These are phyloP conservation scores for Spea multiplicata DNA, from an alignment of 2,113 vertebrate species.

Conservation along the genomic window DNA sequence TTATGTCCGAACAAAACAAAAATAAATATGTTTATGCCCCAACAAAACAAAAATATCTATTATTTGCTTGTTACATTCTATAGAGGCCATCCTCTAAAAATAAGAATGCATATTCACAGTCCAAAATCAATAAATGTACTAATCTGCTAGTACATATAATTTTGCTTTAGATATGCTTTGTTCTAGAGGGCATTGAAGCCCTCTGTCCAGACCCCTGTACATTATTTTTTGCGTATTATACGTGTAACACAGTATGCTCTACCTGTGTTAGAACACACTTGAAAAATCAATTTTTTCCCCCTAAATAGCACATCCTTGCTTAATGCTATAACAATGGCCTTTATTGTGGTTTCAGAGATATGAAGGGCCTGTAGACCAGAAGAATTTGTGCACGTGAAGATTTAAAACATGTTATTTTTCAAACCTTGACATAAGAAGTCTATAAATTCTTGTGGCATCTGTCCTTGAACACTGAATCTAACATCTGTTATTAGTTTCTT, in stretches of 20 bases:
- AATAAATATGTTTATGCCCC: too few species aligned
- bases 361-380: slow-evolving; percentile 4
- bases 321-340: slow-evolving; percentile 18
- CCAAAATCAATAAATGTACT: too few species aligned
- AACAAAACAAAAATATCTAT: too few species aligned
- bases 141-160: too few species aligned
- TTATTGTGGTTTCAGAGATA: slow-evolving; percentile 12
- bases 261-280: background rate
- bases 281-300: background rate
- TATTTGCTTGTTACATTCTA: too few species aligned
- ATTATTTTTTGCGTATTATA: too few species aligned
- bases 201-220: too few species aligned
- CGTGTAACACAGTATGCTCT: background rate
- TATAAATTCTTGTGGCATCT: slow-evolving; percentile 42
- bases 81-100: too few species aligned
- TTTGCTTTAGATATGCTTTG: too few species aligned
- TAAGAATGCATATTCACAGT: too few species aligned
- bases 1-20: too few species aligned
- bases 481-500: slow-evolving; percentile 47
- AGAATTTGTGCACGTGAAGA: slow-evolving; percentile 31
- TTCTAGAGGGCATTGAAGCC: too few species aligned
- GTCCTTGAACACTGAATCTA: slow-evolving; percentile 33
- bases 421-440: slow-evolving; percentile 39
- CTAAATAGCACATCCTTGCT: background rate
- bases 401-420: slow-evolving; percentile 42